phyloP scores from a whole-genome alignment of 2,797 vertebrate species.

The Melopsittacus undulatus region DNA sequence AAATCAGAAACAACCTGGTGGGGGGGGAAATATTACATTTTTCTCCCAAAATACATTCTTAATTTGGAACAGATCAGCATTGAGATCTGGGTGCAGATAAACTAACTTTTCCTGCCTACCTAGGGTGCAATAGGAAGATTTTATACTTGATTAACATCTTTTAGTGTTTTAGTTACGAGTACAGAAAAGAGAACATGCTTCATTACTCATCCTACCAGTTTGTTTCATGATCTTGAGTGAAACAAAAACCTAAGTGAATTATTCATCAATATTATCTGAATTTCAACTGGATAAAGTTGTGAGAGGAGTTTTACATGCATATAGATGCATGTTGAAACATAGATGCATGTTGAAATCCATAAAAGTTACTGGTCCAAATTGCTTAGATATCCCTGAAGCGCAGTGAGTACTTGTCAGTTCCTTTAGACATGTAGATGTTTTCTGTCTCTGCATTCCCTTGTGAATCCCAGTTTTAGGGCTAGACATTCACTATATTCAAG shows the following conservation, averaged over 20 bases:
- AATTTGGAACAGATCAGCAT: conserved; percentile 10
- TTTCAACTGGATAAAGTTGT: background rate
- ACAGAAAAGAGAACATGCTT: background rate
- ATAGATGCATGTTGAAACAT: background rate
- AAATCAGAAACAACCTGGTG: conserved; percentile 18
- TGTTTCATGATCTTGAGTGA: background rate
- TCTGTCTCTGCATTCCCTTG: background rate
- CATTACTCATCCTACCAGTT: background rate
- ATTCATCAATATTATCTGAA: background rate
- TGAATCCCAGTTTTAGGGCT: conserved; percentile 1
- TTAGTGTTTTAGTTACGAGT: background rate
- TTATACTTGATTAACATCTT: background rate
- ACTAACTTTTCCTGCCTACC: background rate
- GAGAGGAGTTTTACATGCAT: background rate
- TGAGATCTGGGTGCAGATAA: background rate
- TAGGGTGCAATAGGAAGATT: background rate
- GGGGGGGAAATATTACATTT: background rate
- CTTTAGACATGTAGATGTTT: conserved; percentile 25
- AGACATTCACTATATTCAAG: background rate
- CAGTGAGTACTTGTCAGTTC: background rate
- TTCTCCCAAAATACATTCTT: conserved; percentile 14
- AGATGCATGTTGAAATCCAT: background rate
- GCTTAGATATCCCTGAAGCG: background rate
- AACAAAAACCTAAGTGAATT: background rate
- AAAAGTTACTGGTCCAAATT: background rate